phyloP scores from a whole-genome alignment of 2,888 invertebrate genomes.

The Formica aserva region DNA sequence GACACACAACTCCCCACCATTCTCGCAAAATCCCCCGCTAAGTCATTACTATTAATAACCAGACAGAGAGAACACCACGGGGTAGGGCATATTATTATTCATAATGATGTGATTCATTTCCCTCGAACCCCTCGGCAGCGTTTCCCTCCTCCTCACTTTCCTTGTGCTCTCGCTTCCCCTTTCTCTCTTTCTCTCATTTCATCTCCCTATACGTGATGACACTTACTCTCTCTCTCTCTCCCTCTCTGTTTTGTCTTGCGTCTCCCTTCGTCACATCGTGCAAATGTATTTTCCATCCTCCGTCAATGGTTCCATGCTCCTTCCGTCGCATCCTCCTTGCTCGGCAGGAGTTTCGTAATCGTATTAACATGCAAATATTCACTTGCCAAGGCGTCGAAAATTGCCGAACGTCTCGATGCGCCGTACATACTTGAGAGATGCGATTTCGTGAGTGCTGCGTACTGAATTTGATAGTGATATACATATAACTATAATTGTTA shows the following conservation, averaged over 20 bases:
- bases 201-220: constrained; percentile 53
- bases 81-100: constrained; percentile 80
- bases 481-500: constrained; percentile 42
- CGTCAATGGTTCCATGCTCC: constrained; percentile 47
- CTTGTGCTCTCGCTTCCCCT: constrained; percentile 18
- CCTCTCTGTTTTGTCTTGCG: constrained; percentile 39
- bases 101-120: constrained; percentile 82
- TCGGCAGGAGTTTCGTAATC: constrained; percentile 73
- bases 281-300: constrained; percentile 17
- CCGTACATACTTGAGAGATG: constrained; percentile 57
- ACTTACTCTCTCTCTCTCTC: constrained; percentile 59
- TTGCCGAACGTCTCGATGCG: constrained; percentile 64
- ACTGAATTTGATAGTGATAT: constrained; percentile 58
- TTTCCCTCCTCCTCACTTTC: constrained; percentile 57
- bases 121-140: constrained; percentile 67
- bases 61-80: constrained; percentile 78
- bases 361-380: constrained; percentile 82
- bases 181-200: constrained; percentile 48
- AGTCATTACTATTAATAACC: constrained; percentile 82
- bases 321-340: constrained; percentile 45
- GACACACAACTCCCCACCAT: constrained; percentile 73
- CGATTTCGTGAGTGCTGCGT: constrained; percentile 64
- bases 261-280: constrained; percentile 24
- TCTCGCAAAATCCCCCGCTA: constrained; percentile 76
- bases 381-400: constrained; percentile 70